These are phyloP conservation scores for Buteo buteo DNA, from an alignment of 2,113 vertebrate genomes.

Conservation along the genomic window DNA sequence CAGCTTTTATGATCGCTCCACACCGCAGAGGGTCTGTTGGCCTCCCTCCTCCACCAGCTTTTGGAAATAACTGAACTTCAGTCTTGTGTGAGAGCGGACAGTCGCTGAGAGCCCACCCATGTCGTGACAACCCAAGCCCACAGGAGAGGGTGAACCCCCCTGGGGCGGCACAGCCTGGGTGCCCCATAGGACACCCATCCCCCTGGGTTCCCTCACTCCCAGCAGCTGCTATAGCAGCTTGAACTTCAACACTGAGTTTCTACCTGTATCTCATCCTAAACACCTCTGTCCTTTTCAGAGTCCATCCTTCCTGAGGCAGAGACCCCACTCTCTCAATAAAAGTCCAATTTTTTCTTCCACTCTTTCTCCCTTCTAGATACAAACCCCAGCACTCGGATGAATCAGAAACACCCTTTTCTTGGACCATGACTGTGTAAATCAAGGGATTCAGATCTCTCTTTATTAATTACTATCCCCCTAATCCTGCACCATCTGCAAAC, in stretches of 20 bases:
- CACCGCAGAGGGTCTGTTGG: accelerated
- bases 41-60: neutral
- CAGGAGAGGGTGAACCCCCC: neutral
- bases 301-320: neutral
- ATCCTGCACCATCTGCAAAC: neutral
- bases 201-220: neutral
- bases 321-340: accelerated
- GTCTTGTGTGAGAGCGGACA: accelerated
- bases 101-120: accelerated
- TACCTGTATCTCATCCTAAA: neutral
- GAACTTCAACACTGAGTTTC: neutral
- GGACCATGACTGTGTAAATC: neutral
- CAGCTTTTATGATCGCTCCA: neutral
- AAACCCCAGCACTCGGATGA: neutral
- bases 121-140: neutral
- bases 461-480: neutral
- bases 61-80: neutral
- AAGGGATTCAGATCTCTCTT: neutral
- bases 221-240: neutral
- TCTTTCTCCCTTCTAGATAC: neutral
- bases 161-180: accelerated
- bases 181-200: neutral
- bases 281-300: neutral
- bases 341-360: neutral
- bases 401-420: neutral